Conservation (phyloP, 2,797 vertebrate genomes). For the Leucoraja ocellata region DNA sequence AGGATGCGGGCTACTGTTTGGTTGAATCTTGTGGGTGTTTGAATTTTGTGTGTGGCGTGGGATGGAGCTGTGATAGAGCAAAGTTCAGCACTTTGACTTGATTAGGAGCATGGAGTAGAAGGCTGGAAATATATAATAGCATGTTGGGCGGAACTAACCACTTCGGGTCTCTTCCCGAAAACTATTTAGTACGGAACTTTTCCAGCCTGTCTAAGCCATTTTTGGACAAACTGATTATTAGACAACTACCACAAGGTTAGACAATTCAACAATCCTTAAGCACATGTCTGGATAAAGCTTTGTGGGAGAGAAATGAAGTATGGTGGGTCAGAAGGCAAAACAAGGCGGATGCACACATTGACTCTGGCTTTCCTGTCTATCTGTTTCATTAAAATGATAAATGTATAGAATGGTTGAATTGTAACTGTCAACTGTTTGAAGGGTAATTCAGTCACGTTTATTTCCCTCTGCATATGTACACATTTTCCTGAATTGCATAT, state of each 20-base stretch:
- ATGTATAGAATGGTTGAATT: background rate
- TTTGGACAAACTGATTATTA: background rate
- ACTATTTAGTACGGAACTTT: background rate
- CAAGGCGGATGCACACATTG: too few relatives aligned
- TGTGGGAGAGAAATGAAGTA: background rate
- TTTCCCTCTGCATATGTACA: too few relatives aligned
- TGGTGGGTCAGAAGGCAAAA: background rate
- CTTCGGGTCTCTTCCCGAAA: background rate
- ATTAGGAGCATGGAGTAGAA: background rate
- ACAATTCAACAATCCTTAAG: background rate
- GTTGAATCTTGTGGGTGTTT: background rate
- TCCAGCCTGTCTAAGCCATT: background rate
- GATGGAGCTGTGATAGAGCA: background rate
- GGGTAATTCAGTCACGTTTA: too few relatives aligned
- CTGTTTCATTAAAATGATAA: background rate
- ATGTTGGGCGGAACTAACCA: background rate
- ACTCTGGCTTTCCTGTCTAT: background rate
- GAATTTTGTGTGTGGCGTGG: background rate
- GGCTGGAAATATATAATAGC: background rate
- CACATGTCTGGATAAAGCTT: background rate
- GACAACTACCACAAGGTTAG: background rate
- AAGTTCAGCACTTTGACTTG: background rate
- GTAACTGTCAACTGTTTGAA: too few relatives aligned
- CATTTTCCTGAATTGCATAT: too few relatives aligned
- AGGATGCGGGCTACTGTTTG: background rate